phyloP scores from a whole-genome alignment of 2,797 vertebrate genomes.

The Lutjanus campechanus region DNA sequence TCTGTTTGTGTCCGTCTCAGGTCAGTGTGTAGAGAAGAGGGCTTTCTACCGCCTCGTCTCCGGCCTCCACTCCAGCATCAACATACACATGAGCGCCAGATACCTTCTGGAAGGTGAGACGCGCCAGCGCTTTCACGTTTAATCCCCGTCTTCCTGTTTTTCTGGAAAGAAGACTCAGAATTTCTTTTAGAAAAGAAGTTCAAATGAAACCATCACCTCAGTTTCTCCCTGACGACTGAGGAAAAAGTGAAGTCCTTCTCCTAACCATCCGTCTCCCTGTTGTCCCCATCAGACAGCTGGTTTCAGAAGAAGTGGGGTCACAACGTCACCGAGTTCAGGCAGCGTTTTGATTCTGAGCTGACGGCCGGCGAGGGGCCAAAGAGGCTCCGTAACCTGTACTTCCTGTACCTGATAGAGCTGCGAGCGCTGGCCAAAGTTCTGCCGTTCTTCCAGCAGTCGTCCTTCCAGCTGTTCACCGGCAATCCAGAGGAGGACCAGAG shows the following conservation, averaged over 20 bases:
- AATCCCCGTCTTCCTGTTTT: not conserved
- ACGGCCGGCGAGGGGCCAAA: constrained; percentile 93
- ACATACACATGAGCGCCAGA: constrained; percentile 92
- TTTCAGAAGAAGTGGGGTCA: constrained; percentile 92
- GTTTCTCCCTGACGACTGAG: too few relatives aligned
- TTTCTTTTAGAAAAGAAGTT: too few relatives aligned
- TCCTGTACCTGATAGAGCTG: constrained; percentile 95
- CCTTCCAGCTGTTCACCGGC: constrained; percentile 91
- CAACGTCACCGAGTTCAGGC: constrained; percentile 92
- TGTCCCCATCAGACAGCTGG: constrained; percentile 88
- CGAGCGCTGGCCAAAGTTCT: constrained; percentile 92
- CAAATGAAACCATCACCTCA: too few relatives aligned
- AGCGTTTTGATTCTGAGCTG: constrained; percentile 91
- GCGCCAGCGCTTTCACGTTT: not conserved
- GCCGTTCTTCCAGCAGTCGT: constrained; percentile 90
- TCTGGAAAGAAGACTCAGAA: too few relatives aligned
- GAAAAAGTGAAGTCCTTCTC: too few relatives aligned
- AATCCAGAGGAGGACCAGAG: constrained; percentile 81
- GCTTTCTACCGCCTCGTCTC: constrained; percentile 95
- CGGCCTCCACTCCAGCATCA: constrained; percentile 95
- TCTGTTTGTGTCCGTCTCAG: constrained; percentile 71
- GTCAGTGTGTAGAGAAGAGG: constrained; percentile 94
- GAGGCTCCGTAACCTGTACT: constrained; percentile 94
- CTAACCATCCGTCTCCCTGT: not conserved
- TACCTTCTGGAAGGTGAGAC: constrained; percentile 91